Base-by-base conservation (phyloP, 2,888 invertebrate species). In the Polymixis lichenea region DNA sequence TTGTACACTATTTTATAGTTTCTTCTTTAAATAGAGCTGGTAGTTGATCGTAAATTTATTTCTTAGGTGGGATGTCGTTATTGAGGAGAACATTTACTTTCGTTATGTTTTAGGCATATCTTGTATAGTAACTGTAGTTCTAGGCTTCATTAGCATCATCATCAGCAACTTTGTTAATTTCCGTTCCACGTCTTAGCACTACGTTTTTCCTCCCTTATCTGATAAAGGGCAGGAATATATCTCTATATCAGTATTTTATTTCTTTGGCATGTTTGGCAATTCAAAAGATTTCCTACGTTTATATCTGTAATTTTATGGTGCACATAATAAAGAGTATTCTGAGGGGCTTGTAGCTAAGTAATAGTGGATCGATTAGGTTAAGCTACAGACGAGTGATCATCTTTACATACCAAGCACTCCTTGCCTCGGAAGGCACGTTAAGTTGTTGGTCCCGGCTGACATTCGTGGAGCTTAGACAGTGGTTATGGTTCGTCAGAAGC, bases 1-100 rank as follows among this genome's bases (percentile, higher is more conserved):
- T 78, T 78, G 61, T 70, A 75, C 67, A 61, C 75, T 32, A 79
- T 82, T 79, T 87, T 78, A 84, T 82, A 71, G 86, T 71, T 74
- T n/a, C 62, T 28, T 68, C 75, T 80, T 78, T 74, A 78, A 67
- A 82, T 77, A 78, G 67, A 72, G 58, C 51, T 43, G 15, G 60
- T 75, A 67, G 28, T 70, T 75, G 74, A 56, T 66, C 69, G 66
- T 79, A 61, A 64, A 74, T 78, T 65, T 28, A 49, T 69, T 61
- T 74, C 58, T 38, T 28, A 58, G 76, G 56, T 77, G 25, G 77
- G 13, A 32, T 82, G 65, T 82, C 77, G 53, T 55, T 65, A 22
- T 25, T 43, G 0, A 19, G 19, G 6, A 28, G 22, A 77, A 53
- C 46, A 69, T 43, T 56, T 61, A 69, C 28, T 64, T 76, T 65